phyloP scores from a whole-genome alignment of 2,888 invertebrate genomes.

The Rugalucina vietnamica region DNA sequence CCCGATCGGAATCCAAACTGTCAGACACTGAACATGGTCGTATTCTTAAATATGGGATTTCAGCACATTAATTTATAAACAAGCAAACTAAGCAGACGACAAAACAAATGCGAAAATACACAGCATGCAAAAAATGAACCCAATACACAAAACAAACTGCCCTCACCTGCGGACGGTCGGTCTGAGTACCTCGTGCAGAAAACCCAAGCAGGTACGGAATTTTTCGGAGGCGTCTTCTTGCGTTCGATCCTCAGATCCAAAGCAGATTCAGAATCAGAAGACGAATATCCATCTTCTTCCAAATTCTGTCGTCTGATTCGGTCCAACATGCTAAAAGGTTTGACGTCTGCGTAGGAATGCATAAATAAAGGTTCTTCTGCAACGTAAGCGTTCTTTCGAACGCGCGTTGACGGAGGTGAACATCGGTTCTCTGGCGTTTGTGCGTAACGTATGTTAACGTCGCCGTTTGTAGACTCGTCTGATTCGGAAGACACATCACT shows the following conservation, averaged over 20 bases:
- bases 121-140: no score
- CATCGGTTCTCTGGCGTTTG: not conserved
- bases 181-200: constrained; percentile 96
- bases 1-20: no score
- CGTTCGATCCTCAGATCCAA: constrained; percentile 41
- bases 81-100: no score
- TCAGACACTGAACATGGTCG: no score
- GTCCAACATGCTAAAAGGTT: not conserved
- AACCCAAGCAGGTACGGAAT: constrained; percentile 93
- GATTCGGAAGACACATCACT: not conserved
- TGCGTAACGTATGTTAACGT: not conserved
- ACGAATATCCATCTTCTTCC: constrained; percentile 12
- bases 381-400: not conserved
- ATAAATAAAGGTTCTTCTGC: not conserved
- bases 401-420: not conserved
- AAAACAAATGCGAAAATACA: no score
- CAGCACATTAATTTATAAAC: no score
- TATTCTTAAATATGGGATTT: no score
- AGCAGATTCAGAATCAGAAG: constrained; percentile 43
- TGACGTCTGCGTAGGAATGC: not conserved
- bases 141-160: no score
- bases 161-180: constrained; percentile 86
- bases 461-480: not conserved
- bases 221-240: constrained; percentile 54
- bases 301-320: not conserved